Evolutionary conservation across 2,888 invertebrate genomes (phyloP), one percentile per base, ranked within the genome.

Genomic region (Acleris cristana): DNA sequence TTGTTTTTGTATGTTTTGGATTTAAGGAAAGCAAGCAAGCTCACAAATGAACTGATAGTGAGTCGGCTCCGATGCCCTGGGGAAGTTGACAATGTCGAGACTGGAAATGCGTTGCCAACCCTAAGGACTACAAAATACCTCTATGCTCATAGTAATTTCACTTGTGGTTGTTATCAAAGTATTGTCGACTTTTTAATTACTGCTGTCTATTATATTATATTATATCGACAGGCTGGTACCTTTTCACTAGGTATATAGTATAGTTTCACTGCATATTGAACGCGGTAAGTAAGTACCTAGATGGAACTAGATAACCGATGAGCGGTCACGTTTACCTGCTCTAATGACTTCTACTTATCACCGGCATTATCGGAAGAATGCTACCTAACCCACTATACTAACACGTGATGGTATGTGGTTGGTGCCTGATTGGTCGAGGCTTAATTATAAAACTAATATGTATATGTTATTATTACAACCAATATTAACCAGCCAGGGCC

Each of bases 321-420:
- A 26, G 10, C 48, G n/a, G 58, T 58, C 58, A 58, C 58, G 58
- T 58, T 58, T 48, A 58, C 58, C 58, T 58, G 58, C 40, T 3
- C 58, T 58, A 58, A 58, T 58, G 58, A 58, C 26, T 48, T 18
- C 10, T 8, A 56, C 23, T 48, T 58, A 58, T 58, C 58, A 48
- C 21, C 18, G 26, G 26, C n/a, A 23, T 58, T 58, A 58, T 58
- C 58, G 26, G n/a, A 48, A 58, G 58, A 58, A 58, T 58, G 58
- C 48, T 14, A 10, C 40, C 40, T 40, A 40, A 14, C 14, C 14
- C 40, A 40, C 40, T 40, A 40, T 40, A 40, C 14, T 10, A 44
- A 21, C 57, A 45, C 45, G 45, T 57, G 57, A 45, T 10, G 57
- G 23, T 23, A 23, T 7, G 23, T 14, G 40, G 14, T 4, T 40